Base-by-base conservation (phyloP, 2,888 invertebrate species). In the Argynnis bischoffii region DNA sequence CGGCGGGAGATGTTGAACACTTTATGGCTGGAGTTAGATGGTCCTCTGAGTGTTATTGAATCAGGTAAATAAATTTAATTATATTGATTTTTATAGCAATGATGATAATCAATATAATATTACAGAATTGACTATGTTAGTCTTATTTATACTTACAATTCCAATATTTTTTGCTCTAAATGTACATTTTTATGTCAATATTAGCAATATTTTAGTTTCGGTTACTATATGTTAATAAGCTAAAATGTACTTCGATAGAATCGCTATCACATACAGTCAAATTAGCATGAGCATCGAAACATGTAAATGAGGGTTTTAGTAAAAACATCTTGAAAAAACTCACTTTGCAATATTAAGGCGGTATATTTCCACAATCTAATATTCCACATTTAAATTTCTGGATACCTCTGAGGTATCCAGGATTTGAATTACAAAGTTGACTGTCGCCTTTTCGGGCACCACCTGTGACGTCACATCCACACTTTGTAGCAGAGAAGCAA, bases 391-490 rank as follows among this genome's bases (percentile, higher is more conserved):
- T 88, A 89, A 89, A 90, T 89, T 88, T 86, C 78, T 81, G 80
- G 72, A 78, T 76, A 74, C 77, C 75, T 73, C 67, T 54, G 72
- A 69, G 72, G 71, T 72, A 68, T 70, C 63, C 70, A 56, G 64
- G 81, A 90, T 90, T 90, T 90, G 90, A 90, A 90, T 90, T 88
- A 87, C 90, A 90, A 90, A 90, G 86, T 87, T 82, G 76, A 79
- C 84, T 72, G 79, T 77, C 77, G 80, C 81, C 85, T 85, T 85
- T 85, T 83, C 82, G 76, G 78, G 82, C 53, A 57, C 68, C 70
- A 70, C 70, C 70, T 70, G 70, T 70, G 68, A 68, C 70, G 70
- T 70, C 68, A 66, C 46, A 50, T 51, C 64, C 57, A 31, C 64
- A 56, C 67, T 64, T 66, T 63, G 51, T 61, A 61, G 11, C 47